Percentiles rank a stretch among this genome's conserved stretches.
These are phyloP conservation scores for Ambastaia sidthimunki DNA, from an alignment of 2,797 vertebrate species.

Conservation along the genomic window DNA sequence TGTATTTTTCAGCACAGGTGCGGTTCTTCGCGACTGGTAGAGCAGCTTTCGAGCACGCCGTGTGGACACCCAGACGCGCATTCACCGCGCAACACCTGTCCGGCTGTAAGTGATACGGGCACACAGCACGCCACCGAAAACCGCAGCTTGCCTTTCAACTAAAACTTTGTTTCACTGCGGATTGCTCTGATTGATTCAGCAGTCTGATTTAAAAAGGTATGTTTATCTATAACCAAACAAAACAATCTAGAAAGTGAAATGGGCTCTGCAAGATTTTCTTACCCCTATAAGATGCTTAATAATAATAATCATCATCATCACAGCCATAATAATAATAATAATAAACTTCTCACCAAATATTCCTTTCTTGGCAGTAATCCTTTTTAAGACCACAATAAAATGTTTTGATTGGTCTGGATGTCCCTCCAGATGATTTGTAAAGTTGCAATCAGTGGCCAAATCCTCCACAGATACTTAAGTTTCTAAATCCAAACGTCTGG, in stretches of 20 bases:
- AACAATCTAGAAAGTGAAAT: not conserved
- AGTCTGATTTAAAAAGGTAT: not conserved
- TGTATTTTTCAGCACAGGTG: constrained; percentile 33
- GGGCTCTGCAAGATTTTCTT: not conserved
- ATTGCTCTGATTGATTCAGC: constrained; percentile 23
- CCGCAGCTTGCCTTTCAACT: constrained; percentile 22
- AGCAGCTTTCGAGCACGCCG: constrained; percentile 33
- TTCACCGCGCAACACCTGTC: constrained; percentile 42
- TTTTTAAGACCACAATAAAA: constrained; percentile 10
- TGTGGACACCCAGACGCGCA: not conserved
- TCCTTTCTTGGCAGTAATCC: constrained; percentile 49
- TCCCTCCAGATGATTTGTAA: constrained; percentile 23
- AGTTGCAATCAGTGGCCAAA: constrained; percentile 19
- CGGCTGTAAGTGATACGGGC: constrained; percentile 38
- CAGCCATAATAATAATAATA: not conserved
- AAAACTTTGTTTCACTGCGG: constrained; percentile 39
- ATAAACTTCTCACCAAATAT: constrained; percentile 38
- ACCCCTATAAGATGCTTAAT: not conserved
- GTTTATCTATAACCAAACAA: not conserved
- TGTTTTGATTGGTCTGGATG: constrained; percentile 18
- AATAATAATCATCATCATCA: constrained; percentile 3
- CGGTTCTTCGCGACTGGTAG: too few species aligned
- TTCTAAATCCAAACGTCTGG: constrained; percentile 7
- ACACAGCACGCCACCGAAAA: constrained; percentile 31
- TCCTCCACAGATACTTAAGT: constrained; percentile 40